Base-by-base conservation (phyloP, 2,113 vertebrate genomes). In the Leucopternis melanops region DNA sequence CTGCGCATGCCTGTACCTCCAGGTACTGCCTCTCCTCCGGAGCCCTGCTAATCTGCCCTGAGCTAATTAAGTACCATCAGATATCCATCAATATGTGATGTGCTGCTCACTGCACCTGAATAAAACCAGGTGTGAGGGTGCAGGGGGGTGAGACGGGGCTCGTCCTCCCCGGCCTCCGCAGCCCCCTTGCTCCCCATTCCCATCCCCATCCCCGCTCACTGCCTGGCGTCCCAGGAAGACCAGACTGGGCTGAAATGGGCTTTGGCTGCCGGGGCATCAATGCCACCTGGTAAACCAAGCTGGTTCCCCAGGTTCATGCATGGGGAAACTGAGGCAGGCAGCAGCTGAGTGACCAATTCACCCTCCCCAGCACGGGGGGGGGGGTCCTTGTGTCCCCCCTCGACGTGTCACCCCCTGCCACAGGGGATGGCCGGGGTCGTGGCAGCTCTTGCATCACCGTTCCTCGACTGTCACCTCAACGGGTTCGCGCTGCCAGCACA, bases 271-370 rank as follows among this genome's bases (percentile, higher is more conserved):
- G 9, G 13, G 26, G 5, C 26, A 65, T 15, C 44, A 6, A 5
- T n/a, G 65, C 27, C 85, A 59, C 31, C 14, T 1, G 5, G 34
- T 47, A 66, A 62, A 54, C 4, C 58, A 15, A 44, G 11, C 18
- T 59, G 69, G 13, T 58, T 58, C 12, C 26, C 18, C 55, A 11
- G 40, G 9, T 22, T 42, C 42, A 9, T 13, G 16, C 2, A 0
- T 9, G 52, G 82, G 82, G 66, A 88, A 90, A 90, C 89, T 26
- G 94, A 93, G 96, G 91, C 78, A 79, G 14, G 10, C 12, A 18
- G 62, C 11, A 8, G 29, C 32, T 36, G 0, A 1, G 3, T 13
- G 55, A 29, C 14, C 16, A 2, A 5, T 16, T 27, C 4, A 7
- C 27, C 25, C 9, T 18, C 16, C 29, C 31, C 31, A 40, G 22